Base-by-base conservation (phyloP, 2,113 vertebrate genomes). In the Lamprologus speciosus region DNA sequence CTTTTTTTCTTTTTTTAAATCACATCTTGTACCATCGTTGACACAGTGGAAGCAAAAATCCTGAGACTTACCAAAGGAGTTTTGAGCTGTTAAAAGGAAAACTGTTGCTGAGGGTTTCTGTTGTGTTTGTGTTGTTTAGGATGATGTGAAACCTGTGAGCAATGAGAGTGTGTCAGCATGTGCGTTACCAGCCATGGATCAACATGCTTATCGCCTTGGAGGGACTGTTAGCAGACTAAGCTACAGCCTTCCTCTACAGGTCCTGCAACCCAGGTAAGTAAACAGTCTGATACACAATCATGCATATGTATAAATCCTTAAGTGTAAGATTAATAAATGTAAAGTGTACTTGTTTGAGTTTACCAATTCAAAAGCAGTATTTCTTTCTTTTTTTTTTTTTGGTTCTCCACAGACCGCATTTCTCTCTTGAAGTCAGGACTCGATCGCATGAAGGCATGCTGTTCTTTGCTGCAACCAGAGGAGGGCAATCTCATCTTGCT, bases 341-440 rank as follows among this genome's bases (percentile, higher is more conserved):
- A 3, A 63, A 73, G 7, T n/a, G 8, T 78, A 35, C 33, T 40
- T 50, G 12, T 28, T 23, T 60, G 23, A 82, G 50, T 63, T 45
- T 57, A 40, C 45, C 9, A 42, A 16, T 28, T 83, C 8, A 21
- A 51, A 13, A 73, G 11, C 4, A 68, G 23, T 7, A 21, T 81
- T n/a, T 68, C 1, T 68, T 37, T 28, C 3, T 35, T 31, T 1
- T 33, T 31, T 33, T 31, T 37, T 5, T 17, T n/a, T 84, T 37
- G 4, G 7, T 50, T 37, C n/a, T 45, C 21, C 47, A 7, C 90
- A 99, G 98, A 94, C 96, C 96, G 2, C 95, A 97, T 80, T 98
- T 98, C 89, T 97, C 98, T 10, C 35, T 98, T 28, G 98, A 99
- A 10, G 19, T 99, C 23, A 96, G 87, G 91, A 98, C 98, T 9